A percentile compares a stretch with the other conserved stretches of the same genome.
These are phyloP conservation scores for Nixonia krombeini DNA, from an alignment of 1,140 invertebrate genomes.

Conservation along the genomic window DNA sequence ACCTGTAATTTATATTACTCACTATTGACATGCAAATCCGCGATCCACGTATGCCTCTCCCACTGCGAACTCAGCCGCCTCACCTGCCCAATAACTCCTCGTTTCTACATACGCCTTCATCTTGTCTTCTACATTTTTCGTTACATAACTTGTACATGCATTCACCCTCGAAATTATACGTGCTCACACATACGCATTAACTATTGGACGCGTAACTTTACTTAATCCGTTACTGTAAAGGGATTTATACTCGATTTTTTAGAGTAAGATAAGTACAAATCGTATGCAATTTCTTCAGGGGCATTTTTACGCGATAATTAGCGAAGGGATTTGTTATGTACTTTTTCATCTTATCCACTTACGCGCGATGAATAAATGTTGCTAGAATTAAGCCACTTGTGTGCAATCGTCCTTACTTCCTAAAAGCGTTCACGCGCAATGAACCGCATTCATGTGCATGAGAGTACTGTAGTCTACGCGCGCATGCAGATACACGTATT, in stretches of 20 bases:
- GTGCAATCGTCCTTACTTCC: slow-evolving; percentile 38
- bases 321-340: no score
- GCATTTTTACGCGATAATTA: no score
- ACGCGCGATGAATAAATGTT: no score
- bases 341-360: no score
- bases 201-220: no score
- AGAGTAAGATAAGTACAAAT: no score
- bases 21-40: slow-evolving; percentile 70
- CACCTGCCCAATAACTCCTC: slow-evolving; percentile 24
- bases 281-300: no score
- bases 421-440: slow-evolving; percentile 39
- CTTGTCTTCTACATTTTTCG: slow-evolving; percentile 30
- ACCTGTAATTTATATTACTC: slow-evolving; percentile 72
- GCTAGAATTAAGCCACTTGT: slow-evolving; percentile 1
- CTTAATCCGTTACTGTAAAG: no score
- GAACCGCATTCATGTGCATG: slow-evolving; percentile 46
- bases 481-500: slow-evolving; percentile 48
- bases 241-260: no score
- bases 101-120: slow-evolving; percentile 29
- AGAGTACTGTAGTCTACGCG: slow-evolving; percentile 39
- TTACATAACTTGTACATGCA: no score
- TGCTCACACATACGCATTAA: no score
- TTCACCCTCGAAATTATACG: no score
- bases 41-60: slow-evolving; percentile 46
- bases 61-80: slow-evolving; percentile 33